A percentile compares a stretch with the other conserved stretches of the same genome.
Conservation (phyloP, 2,113 vertebrate species). For the Penelope pileata region DNA sequence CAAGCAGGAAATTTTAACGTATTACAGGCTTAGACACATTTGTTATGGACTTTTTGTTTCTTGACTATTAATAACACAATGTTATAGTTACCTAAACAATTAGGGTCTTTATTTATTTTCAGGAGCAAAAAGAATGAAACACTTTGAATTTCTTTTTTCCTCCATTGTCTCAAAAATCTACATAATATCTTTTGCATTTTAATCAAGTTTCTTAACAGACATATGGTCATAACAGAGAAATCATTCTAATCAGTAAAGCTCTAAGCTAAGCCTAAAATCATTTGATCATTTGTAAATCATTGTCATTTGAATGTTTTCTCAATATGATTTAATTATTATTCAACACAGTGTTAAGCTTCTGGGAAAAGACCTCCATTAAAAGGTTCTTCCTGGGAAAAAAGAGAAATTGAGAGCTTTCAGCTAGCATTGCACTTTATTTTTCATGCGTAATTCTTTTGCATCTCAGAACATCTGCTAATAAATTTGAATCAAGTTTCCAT, state of each 20-base stretch:
- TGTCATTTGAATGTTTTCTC: conserved; percentile 69
- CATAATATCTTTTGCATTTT: conserved; percentile 31
- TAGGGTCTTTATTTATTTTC: conserved; percentile 13
- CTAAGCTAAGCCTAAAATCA: conserved; percentile 69
- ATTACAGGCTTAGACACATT: background rate
- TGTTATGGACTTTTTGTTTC: background rate
- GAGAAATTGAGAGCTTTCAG: conserved; percentile 57
- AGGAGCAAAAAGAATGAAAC: background rate
- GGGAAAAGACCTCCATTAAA: conserved; percentile 52
- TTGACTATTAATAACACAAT: background rate
- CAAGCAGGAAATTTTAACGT: background rate
- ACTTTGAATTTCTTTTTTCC: conserved; percentile 1
- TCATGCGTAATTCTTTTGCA: conserved; percentile 64
- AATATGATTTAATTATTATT: conserved; percentile 75
- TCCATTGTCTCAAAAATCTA: conserved; percentile 48
- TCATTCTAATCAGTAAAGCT: conserved; percentile 64
- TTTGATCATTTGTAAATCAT: conserved; percentile 71
- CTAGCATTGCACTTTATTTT: conserved; percentile 60
- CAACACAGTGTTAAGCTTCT: conserved; percentile 49
- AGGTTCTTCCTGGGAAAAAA: conserved; percentile 58
- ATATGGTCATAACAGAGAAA: conserved; percentile 68
- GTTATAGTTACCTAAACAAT: background rate
- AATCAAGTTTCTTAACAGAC: conserved; percentile 67
- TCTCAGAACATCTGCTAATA: conserved; percentile 75
- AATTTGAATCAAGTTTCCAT: conserved; percentile 70